Conservation (phyloP, 1,140 invertebrate species). For the Euschistus heros region DNA sequence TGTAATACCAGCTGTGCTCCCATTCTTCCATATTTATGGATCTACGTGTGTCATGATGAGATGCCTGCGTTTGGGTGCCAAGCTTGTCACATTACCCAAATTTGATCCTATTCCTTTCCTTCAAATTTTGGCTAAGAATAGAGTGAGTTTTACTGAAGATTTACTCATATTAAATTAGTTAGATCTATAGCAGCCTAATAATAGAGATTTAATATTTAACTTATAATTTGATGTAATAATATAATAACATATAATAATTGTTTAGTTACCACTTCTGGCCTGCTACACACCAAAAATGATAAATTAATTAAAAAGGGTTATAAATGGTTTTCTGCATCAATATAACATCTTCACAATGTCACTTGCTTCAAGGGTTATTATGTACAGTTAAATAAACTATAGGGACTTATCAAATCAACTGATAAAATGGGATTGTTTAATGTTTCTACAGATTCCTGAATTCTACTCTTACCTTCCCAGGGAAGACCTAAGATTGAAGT, state of each 20-base stretch:
- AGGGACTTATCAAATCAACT: neutral
- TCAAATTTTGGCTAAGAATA: neutral
- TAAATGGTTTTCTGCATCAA: neutral
- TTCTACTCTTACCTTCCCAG: neutral
- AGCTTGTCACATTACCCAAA: neutral
- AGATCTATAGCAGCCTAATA: too few relatives aligned
- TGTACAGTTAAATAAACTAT: neutral
- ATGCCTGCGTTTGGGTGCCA: neutral
- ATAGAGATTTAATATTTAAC: too few relatives aligned
- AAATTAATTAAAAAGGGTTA: neutral
- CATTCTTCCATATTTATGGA: neutral
- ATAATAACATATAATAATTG: too few relatives aligned
- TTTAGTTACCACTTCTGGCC: too few relatives aligned
- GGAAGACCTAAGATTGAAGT: neutral
- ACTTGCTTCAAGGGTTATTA: neutral
- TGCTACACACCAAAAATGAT: neutral
- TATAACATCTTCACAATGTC: neutral
- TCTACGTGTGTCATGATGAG: neutral
- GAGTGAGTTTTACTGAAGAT: too few relatives aligned
- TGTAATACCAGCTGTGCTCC: neutral
- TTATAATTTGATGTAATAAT: too few relatives aligned
- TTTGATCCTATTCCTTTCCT: neutral
- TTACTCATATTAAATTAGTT: too few relatives aligned
- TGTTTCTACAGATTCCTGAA: too few relatives aligned
- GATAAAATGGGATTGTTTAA: too few relatives aligned